These are phyloP conservation scores for Masticophis lateralis DNA, from an alignment of 2,797 vertebrate species.

Conservation along the genomic window DNA sequence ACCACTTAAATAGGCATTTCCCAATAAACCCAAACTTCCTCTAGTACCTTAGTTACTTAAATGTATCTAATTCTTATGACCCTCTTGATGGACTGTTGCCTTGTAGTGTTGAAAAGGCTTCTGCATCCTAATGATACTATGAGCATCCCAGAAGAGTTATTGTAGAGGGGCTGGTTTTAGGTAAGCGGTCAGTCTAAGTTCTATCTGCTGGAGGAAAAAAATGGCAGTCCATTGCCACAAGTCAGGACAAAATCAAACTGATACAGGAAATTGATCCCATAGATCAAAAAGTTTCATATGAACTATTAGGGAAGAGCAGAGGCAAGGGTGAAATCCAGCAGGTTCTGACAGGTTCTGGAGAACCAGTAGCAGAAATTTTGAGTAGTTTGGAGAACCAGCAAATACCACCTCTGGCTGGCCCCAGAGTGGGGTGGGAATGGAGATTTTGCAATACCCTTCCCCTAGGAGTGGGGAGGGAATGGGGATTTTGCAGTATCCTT, in stretches of 20 bases:
- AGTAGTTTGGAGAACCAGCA: too few relatives aligned
- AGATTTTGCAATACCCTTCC: too few relatives aligned
- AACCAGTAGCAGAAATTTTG: too few relatives aligned
- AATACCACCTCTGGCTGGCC: too few relatives aligned
- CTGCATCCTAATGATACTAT: not conserved
- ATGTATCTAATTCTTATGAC: not conserved
- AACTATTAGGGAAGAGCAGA: not conserved
- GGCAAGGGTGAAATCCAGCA: not conserved
- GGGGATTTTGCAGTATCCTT: too few relatives aligned
- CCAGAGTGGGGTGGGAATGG: too few relatives aligned
- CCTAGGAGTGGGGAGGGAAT: too few relatives aligned
- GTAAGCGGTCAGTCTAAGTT: not conserved
- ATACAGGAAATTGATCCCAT: not conserved
- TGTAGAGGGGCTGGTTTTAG: not conserved
- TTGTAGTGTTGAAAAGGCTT: not conserved
- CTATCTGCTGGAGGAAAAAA: not conserved
- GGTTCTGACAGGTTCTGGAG: too few relatives aligned
- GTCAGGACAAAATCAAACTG: not conserved
- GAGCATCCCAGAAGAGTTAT: not conserved
- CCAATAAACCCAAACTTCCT: not conserved
- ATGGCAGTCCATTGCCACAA: not conserved
- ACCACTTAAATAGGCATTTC: not conserved
- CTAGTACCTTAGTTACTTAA: not conserved
- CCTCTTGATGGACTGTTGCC: not conserved
- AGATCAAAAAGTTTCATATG: not conserved